These are phyloP conservation scores for Hybognathus amarus DNA, from an alignment of 2,797 vertebrate genomes.

Conservation along the genomic window DNA sequence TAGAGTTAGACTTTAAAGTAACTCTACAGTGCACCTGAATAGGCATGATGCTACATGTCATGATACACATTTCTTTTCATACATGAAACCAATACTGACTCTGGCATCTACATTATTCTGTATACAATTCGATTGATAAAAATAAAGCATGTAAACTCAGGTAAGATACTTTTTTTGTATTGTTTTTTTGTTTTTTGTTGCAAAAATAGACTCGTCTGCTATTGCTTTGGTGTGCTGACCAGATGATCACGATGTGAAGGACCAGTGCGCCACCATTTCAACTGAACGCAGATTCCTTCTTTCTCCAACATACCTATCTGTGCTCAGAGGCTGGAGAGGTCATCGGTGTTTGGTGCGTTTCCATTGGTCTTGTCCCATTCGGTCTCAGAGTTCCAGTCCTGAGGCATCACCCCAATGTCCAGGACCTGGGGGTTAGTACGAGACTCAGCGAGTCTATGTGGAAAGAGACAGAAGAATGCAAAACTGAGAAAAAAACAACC, in stretches of 20 bases:
- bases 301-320: slow-evolving; percentile 3
- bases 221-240: slow-evolving; percentile 68
- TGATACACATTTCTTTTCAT: slow-evolving; percentile 37
- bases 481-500: background rate
- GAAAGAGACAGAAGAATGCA: background rate
- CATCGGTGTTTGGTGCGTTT: slow-evolving; percentile 67
- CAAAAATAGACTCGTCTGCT: slow-evolving; percentile 52
- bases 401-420: slow-evolving; percentile 86
- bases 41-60: slow-evolving; percentile 43
- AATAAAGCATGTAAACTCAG: slow-evolving; percentile 26
- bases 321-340: slow-evolving; percentile 82
- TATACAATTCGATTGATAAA: slow-evolving; percentile 39
- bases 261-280: background rate
- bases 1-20: background rate
- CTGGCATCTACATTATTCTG: slow-evolving; percentile 25
- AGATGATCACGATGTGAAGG: background rate
- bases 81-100: slow-evolving; percentile 57
- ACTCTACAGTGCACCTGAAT: background rate
- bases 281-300: background rate
- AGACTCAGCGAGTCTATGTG: slow-evolving; percentile 86
- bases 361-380: slow-evolving; percentile 80
- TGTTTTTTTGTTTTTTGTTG: background rate
- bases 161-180: background rate
- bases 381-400: slow-evolving; percentile 78
- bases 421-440: slow-evolving; percentile 93